Percentiles rank a stretch among this genome's conserved stretches.
Evolutionary conservation across 2,888 invertebrate genomes (phyloP).

Genomic region (Noctua janthina): DNA sequence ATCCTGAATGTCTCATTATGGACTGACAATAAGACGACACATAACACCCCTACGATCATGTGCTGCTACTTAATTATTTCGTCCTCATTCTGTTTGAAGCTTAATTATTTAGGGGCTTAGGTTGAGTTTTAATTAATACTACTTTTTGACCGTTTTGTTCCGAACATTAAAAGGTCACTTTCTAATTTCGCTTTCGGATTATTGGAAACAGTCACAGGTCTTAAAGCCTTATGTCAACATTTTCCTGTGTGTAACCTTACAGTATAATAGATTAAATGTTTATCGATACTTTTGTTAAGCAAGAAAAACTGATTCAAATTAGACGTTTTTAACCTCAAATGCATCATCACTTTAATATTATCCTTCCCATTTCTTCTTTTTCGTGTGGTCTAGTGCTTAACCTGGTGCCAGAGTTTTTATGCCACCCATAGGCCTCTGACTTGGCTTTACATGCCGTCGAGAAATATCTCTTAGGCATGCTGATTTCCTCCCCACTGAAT

Average conservation of each 20-base stretch:
- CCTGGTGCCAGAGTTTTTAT: no score
- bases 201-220: background rate
- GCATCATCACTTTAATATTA: background rate
- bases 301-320: background rate
- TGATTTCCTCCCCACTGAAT: background rate
- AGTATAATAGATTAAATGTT: background rate
- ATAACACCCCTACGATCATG: conserved; percentile 24
- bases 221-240: background rate
- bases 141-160: background rate
- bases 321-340: background rate
- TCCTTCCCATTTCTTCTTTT: background rate
- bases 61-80: conserved; percentile 37
- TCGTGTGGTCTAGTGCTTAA: no score
- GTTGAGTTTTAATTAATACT: conserved; percentile 19
- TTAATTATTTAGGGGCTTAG: conserved; percentile 1
- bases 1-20: conserved; percentile 52
- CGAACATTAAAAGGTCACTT: conserved; percentile 5
- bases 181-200: background rate
- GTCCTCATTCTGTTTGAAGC: conserved; percentile 7
- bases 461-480: no score
- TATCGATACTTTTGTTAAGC: background rate
- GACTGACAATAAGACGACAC: conserved; percentile 47
- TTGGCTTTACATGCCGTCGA: no score
- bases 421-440: no score
- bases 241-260: background rate